Evolutionary conservation across 2,888 invertebrate genomes (phyloP), one percentile per base, ranked within the genome.

Genomic region (Willowsia nigromaculata): DNA sequence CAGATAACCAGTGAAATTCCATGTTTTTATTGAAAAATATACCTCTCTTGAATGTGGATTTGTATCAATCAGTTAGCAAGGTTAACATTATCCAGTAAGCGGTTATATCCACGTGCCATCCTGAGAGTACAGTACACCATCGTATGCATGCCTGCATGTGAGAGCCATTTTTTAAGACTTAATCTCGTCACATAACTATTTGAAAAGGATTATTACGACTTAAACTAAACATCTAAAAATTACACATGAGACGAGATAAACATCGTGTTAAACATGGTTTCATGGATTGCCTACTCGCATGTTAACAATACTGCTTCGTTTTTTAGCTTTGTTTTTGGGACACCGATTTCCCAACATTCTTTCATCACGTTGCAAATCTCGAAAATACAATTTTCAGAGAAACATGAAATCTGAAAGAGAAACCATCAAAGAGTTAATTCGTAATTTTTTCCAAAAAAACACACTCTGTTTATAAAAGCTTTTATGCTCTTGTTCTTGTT

Each of bases 281-380:
- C n/a, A 9, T 37, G 4, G 37, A 37, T 37, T 6, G 9, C 9
- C 37, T 22, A 56, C 22, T n/a, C n/a, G n/a, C n/a, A n/a, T n/a
- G n/a, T n/a, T n/a, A n/a, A n/a, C 4, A 25, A 25, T 59, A 25
- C 56, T 59, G 56, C n/a, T 30, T 22, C 53, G 53, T 53, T 53
- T n/a, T 71, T 6, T 47, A n/a, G n/a, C 11, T 78, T 78, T 47
- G 11, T 56, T 78, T 18, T 50, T 30, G 30, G 59, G 65, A 68
- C 82, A 82, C 65, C 2, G 4, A 62, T 13, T 62, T 62, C 30
- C 15, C 62, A 65, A 65, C 65, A 65, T 65, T 65, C 1, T 83
- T 71, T 71, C 83, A 37, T 83, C 83, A 83, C 83, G 68, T 71
- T 43, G 53, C 82, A 82, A 82, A 5, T 56, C 56, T 18, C 33